These are phyloP conservation scores for Caerostris extrusa DNA, from an alignment of 1,140 invertebrate species.

Conservation along the genomic window DNA sequence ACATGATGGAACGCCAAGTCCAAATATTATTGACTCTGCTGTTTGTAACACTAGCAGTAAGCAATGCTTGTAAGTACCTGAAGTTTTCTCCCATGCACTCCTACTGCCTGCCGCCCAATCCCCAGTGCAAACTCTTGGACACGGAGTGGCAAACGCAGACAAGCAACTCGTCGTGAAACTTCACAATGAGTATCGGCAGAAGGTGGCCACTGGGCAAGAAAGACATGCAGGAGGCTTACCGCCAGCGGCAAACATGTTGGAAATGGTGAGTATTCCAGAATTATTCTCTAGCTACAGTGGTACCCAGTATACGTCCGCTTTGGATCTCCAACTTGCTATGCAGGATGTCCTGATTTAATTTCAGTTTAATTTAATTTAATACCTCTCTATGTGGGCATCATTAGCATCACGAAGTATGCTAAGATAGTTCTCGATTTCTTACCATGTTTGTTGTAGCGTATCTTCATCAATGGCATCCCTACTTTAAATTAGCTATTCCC, in stretches of 20 bases:
- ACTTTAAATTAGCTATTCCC: too few species aligned
- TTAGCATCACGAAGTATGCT: too few species aligned
- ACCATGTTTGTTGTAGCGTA: too few species aligned
- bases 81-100: background rate
- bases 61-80: background rate
- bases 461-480: too few species aligned
- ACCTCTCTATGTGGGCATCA: too few species aligned
- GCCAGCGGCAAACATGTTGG: conserved; percentile 76
- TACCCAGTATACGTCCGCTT: too few species aligned
- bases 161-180: background rate
- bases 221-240: conserved; percentile 17
- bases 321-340: too few species aligned
- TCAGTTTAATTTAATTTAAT: too few species aligned
- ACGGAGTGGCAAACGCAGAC: background rate
- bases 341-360: too few species aligned
- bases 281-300: background rate
- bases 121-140: background rate
- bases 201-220: conserved; percentile 42
- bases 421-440: too few species aligned
- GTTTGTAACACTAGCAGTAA: background rate
- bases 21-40: background rate
- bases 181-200: conserved; percentile 44
- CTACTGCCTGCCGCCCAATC: background rate
- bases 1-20: background rate
- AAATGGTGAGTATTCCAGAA: conserved; percentile 47